phyloP scores from a whole-genome alignment of 1,140 invertebrate species.

The Tetramorium alpestre region DNA sequence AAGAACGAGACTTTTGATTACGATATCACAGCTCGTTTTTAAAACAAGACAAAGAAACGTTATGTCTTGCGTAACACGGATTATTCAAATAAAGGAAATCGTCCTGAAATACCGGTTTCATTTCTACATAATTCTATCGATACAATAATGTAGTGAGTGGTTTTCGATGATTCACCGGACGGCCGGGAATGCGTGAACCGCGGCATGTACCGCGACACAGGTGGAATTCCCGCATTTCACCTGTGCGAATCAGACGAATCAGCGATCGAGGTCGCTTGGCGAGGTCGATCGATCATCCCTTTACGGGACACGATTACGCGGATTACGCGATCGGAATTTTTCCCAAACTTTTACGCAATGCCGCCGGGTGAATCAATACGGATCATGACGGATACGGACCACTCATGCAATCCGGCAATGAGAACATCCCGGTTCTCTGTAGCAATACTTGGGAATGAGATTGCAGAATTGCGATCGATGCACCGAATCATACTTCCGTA shows the following conservation, averaged over 20 bases:
- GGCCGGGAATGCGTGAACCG: not conserved
- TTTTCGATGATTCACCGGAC: constrained; percentile 1
- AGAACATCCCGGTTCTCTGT: not conserved
- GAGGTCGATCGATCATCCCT: constrained; percentile 31
- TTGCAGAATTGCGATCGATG: not conserved
- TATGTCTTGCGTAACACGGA: constrained; percentile 18
- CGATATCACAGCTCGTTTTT: not conserved
- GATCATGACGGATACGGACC: constrained; percentile 52
- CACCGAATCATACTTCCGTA: constrained; percentile 5
- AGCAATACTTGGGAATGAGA: not conserved
- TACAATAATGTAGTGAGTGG: not conserved
- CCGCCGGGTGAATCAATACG: constrained; percentile 62
- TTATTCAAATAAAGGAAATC: constrained; percentile 31
- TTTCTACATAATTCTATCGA: not conserved
- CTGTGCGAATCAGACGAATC: constrained; percentile 47
- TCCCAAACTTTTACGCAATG: constrained; percentile 68
- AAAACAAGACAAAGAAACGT: not conserved
- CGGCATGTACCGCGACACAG: not conserved
- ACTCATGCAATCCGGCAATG: not conserved
- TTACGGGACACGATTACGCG: constrained; percentile 47
- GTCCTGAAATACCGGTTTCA: constrained; percentile 43
- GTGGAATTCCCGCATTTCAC: constrained; percentile 34
- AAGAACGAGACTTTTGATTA: not conserved
- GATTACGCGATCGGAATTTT: constrained; percentile 56
- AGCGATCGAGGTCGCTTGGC: constrained; percentile 36